These are phyloP conservation scores for Crotalus tigris DNA, from an alignment of 2,113 vertebrate genomes.

Conservation along the genomic window DNA sequence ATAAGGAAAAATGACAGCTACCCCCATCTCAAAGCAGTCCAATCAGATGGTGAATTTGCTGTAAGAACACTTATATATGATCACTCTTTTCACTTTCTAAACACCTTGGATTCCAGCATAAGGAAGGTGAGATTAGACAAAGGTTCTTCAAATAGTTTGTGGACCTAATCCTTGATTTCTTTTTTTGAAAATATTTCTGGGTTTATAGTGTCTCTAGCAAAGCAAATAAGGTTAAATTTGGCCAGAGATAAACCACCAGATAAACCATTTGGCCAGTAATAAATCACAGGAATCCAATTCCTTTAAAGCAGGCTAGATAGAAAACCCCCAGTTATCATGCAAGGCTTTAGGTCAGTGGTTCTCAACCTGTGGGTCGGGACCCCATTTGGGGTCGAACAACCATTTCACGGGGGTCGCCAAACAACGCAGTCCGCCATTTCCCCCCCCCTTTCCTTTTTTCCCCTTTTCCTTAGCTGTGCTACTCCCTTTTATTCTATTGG, in stretches of 20 bases:
- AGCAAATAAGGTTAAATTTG: background rate
- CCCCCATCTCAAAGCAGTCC: background rate
- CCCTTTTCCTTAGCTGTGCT: too few relatives aligned
- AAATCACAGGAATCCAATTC: background rate
- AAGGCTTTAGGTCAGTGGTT: background rate
- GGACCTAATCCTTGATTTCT: background rate
- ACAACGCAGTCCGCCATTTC: too few relatives aligned
- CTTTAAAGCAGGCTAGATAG: too few relatives aligned
- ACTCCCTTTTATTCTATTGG: too few relatives aligned
- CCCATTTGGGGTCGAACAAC: too few relatives aligned
- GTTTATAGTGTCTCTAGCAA: background rate
- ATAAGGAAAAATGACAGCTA: background rate
- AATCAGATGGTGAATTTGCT: background rate
- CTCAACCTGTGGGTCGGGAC: too few relatives aligned
- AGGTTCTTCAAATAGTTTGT: background rate
- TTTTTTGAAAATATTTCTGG: background rate
- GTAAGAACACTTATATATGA: background rate
- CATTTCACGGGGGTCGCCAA: too few relatives aligned
- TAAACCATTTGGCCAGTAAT: background rate
- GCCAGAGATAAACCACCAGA: background rate
- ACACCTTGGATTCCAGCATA: background rate
- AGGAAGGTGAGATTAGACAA: background rate
- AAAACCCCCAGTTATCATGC: background rate
- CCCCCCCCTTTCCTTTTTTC: too few relatives aligned
- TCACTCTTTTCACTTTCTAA: background rate